Percentiles rank a stretch among this genome's conserved stretches.
Conservation (phyloP, 2,888 invertebrate species). For the Uloborus plumipes region DNA sequence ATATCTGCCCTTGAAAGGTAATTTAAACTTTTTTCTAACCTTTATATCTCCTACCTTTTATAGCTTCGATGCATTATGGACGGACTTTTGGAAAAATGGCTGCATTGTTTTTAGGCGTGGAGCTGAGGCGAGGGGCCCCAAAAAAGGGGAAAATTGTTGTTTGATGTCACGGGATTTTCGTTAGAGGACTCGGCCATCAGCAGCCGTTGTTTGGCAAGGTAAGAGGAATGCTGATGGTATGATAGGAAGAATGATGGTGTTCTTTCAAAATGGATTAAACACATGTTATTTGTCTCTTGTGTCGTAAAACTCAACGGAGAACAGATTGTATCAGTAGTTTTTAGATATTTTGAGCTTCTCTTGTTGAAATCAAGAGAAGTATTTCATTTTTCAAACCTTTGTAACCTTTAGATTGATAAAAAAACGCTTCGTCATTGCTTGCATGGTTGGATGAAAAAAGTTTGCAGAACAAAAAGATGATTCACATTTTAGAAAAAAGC, state of each 20-base stretch:
- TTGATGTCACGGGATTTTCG: background rate
- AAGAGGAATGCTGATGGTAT: conserved; percentile 1
- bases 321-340: no score
- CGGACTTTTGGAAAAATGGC: conserved; percentile 25
- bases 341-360: no score
- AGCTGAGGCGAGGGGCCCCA: conserved; percentile 10
- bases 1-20: conserved; percentile 55
- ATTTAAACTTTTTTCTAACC: conserved; percentile 33
- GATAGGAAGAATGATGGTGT: conserved; percentile 25
- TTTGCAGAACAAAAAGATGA: no score
- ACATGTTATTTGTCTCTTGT: no score
- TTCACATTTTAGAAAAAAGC: no score
- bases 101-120: conserved; percentile 57
- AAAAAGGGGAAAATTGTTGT: conserved; percentile 12
- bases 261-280: background rate
- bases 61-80: conserved; percentile 37
- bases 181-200: background rate
- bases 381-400: no score
- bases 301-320: no score
- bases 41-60: conserved; percentile 8
- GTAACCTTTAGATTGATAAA: no score
- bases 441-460: no score
- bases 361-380: no score
- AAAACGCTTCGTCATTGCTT: no score
- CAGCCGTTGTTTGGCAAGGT: conserved; percentile 7